Evolutionary conservation across 2,888 invertebrate species (phyloP).

Genomic region (Monopis laevigella): DNA sequence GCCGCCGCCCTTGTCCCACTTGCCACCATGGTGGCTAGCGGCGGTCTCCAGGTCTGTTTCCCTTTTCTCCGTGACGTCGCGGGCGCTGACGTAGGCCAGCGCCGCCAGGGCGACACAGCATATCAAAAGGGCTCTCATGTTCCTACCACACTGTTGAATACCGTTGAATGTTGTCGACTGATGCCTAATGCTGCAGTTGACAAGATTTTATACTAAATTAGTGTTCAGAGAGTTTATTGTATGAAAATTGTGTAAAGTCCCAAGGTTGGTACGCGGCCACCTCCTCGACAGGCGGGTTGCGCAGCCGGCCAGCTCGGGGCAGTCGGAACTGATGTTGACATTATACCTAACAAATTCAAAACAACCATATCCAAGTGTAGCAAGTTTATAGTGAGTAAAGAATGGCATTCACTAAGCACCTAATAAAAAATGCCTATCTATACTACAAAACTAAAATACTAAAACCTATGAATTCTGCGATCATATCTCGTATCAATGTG

Average conservation of each 20-base stretch:
- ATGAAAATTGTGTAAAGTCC: conserved; percentile 56
- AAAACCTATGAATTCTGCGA: too few relatives aligned
- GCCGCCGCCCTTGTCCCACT: conserved; percentile 70
- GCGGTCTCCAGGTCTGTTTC: conserved; percentile 65
- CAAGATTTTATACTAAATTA: conserved; percentile 54
- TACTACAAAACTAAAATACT: too few relatives aligned
- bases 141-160: conserved; percentile 22
- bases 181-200: conserved; percentile 30
- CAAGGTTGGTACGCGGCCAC: conserved; percentile 51
- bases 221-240: conserved; percentile 39
- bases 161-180: conserved; percentile 29
- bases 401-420: too few relatives aligned
- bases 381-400: too few relatives aligned
- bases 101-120: conserved; percentile 55
- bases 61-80: conserved; percentile 55
- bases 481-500: too few relatives aligned
- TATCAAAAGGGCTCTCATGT: conserved; percentile 46
- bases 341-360: too few relatives aligned
- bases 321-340: conserved; percentile 6
- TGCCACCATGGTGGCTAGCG: conserved; percentile 52
- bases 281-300: conserved; percentile 39
- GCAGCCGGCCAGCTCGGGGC: conserved; percentile 22
- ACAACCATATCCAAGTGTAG: too few relatives aligned
- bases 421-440: too few relatives aligned
- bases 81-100: conserved; percentile 61